Evolutionary conservation across 1,140 invertebrate species (phyloP).

Genomic region (Gonatopus flavifemur): DNA sequence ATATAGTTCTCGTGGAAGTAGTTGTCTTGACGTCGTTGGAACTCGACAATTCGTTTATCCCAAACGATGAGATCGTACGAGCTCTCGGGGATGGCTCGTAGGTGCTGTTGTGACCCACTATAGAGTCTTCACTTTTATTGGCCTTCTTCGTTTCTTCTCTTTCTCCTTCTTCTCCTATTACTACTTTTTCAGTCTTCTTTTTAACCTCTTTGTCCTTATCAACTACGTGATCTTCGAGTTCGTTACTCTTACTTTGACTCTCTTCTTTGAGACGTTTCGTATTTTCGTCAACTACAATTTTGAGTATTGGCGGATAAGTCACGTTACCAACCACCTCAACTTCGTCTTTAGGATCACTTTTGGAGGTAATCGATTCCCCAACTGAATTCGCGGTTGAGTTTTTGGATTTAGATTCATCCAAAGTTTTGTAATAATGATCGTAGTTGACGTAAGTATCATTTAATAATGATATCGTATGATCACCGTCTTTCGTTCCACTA

Average conservation of each 20-base stretch:
- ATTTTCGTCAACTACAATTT: constrained; percentile 18
- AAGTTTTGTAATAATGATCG: constrained; percentile 10
- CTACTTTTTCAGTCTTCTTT: no score
- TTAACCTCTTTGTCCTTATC: background rate
- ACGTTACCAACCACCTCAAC: constrained; percentile 38
- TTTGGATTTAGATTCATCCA: background rate
- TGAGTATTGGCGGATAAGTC: constrained; percentile 23
- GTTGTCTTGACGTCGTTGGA: constrained; percentile 21
- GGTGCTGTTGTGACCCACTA: background rate
- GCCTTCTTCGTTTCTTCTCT: no score
- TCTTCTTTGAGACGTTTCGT: background rate
- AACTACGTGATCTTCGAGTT: background rate
- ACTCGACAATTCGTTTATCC: constrained; percentile 23
- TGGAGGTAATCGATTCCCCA: no score
- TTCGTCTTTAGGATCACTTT: constrained; percentile 33
- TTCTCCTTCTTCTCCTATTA: no score
- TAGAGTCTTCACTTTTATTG: no score
- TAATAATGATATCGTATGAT: constrained; percentile 40
- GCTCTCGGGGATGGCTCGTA: constrained; percentile 27
- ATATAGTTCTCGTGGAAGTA: background rate
- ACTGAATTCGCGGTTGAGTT: background rate
- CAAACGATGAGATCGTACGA: constrained; percentile 38
- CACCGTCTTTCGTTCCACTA: background rate
- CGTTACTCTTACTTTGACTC: background rate
- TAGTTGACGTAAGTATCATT: constrained; percentile 49